phyloP scores from a whole-genome alignment of 1,140 invertebrate genomes.

The Centruroides vittatus region DNA sequence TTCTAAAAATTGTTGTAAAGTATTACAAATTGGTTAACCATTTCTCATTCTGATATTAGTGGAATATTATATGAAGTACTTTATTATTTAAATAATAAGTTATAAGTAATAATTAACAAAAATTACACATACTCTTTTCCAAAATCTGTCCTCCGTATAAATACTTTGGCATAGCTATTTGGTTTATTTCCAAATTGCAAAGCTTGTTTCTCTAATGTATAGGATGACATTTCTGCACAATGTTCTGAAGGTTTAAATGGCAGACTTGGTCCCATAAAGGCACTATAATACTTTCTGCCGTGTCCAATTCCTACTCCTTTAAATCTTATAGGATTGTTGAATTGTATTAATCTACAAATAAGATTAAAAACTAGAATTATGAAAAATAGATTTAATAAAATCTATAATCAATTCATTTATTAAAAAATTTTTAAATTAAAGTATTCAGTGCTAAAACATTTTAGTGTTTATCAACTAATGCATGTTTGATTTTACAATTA shows the following conservation, averaged over 20 bases:
- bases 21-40: too few species aligned
- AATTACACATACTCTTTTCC: slow-evolving; percentile 6
- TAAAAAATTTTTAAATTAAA: too few species aligned
- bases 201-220: slow-evolving; percentile 59
- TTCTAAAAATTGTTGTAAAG: too few species aligned
- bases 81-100: too few species aligned
- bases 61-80: too few species aligned
- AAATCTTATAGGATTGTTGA: slow-evolving; percentile 48
- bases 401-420: too few species aligned
- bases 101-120: too few species aligned
- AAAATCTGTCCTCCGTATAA: slow-evolving; percentile 10
- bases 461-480: too few species aligned
- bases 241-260: slow-evolving; percentile 9
- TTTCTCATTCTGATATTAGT: too few species aligned
- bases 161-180: slow-evolving; percentile 49
- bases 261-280: neutral
- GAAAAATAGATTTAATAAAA: neutral
- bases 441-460: too few species aligned
- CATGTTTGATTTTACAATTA: too few species aligned
- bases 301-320: slow-evolving; percentile 55
- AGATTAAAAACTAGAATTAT: neutral
- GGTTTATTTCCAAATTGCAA: slow-evolving; percentile 69
- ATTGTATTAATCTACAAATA: slow-evolving; percentile 38
- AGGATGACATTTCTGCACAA: slow-evolving; percentile 45
- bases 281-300: slow-evolving; percentile 25